Evolutionary conservation across 2,888 invertebrate species (phyloP).

Genomic region (Drosophila atripex): DNA sequence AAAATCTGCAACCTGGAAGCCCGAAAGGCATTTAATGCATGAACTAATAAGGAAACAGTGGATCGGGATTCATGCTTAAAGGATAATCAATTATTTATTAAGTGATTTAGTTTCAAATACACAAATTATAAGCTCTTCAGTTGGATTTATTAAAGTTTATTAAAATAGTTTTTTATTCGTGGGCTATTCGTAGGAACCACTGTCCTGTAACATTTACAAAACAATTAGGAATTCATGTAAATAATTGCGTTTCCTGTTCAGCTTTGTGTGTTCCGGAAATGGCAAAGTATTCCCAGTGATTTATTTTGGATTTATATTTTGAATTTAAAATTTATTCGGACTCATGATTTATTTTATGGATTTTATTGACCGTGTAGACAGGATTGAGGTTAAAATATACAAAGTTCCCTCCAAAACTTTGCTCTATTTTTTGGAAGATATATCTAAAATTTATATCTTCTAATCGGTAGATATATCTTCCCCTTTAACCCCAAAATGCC

Average conservation of each 20-base stretch:
- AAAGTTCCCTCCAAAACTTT: too few relatives aligned
- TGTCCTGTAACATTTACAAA: slow-evolving; percentile 12
- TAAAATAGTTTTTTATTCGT: too few relatives aligned
- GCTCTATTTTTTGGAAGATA: too few relatives aligned
- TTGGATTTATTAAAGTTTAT: too few relatives aligned
- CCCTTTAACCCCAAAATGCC: too few relatives aligned
- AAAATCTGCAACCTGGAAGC: slow-evolving; percentile 31
- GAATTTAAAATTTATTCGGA: not conserved
- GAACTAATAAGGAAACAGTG: slow-evolving; percentile 19
- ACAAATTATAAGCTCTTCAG: too few relatives aligned
- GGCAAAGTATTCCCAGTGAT: not conserved
- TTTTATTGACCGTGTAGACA: not conserved
- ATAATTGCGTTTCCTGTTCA: slow-evolving; percentile 22
- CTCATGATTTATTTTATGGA: not conserved
- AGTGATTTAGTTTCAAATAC: too few relatives aligned
- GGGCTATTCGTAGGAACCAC: not conserved
- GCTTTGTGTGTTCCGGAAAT: not conserved
- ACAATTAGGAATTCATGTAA: slow-evolving; percentile 35
- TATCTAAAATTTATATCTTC: not conserved
- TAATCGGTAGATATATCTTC: not conserved
- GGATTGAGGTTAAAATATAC: not conserved
- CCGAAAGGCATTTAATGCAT: slow-evolving; percentile 42
- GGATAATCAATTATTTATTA: too few relatives aligned
- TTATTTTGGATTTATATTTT: too few relatives aligned
- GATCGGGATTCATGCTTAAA: not conserved